A percentile compares a stretch with the other conserved stretches of the same genome.
Evolutionary conservation across 2,888 invertebrate species (phyloP).

Genomic region (Drosophila conformis): DNA sequence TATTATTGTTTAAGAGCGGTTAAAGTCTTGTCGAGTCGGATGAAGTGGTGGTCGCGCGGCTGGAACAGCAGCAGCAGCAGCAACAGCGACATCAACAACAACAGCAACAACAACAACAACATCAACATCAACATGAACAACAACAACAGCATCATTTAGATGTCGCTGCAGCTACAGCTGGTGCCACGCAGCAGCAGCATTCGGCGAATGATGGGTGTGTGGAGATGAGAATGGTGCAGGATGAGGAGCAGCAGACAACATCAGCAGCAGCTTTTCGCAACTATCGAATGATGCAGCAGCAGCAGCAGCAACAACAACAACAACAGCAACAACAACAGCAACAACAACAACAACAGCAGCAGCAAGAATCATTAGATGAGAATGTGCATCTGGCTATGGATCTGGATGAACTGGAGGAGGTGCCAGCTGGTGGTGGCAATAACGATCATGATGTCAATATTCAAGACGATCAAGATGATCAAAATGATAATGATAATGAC

Average conservation of each 20-base stretch:
- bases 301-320: slow-evolving; percentile 10
- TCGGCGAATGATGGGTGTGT: slow-evolving; percentile 14
- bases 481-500: not conserved
- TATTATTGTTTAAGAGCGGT: slow-evolving; percentile 99
- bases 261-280: slow-evolving; percentile 19
- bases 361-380: slow-evolving; percentile 16
- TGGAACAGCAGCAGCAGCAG: slow-evolving; percentile 54
- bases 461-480: not conserved
- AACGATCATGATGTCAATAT: slow-evolving; percentile 2
- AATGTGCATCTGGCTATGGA: slow-evolving; percentile 21
- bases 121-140: slow-evolving; percentile 34
- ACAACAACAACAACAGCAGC: slow-evolving; percentile 9
- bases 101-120: slow-evolving; percentile 46
- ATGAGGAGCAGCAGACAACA: slow-evolving; percentile 34
- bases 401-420: slow-evolving; percentile 8
- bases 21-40: slow-evolving; percentile 86
- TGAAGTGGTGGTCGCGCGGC: slow-evolving; percentile 74
- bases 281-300: slow-evolving; percentile 16
- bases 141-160: slow-evolving; percentile 28
- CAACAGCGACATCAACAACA: slow-evolving; percentile 42
- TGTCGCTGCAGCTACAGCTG: slow-evolving; percentile 13
- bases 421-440: slow-evolving; percentile 6
- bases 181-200: slow-evolving; percentile 24
- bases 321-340: slow-evolving; percentile 1
- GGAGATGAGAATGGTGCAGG: slow-evolving; percentile 31